These are phyloP conservation scores for Troides aeacus DNA, from an alignment of 2,888 invertebrate species.

Conservation along the genomic window DNA sequence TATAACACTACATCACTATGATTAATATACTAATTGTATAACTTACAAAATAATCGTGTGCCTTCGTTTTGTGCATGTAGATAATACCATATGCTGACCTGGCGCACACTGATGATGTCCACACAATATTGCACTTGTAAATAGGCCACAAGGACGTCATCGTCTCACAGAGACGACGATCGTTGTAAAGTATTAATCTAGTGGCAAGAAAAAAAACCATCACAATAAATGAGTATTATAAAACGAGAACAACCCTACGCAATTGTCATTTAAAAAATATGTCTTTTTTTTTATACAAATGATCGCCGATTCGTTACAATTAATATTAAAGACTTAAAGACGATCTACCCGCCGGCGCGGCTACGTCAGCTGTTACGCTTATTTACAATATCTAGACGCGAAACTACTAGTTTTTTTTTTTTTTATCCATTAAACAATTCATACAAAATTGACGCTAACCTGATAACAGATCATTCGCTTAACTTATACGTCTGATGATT, in stretches of 20 bases:
- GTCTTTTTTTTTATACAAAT: conserved; percentile 23
- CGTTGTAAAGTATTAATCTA: conserved; percentile 13
- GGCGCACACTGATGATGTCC: too few relatives aligned
- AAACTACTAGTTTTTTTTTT: conserved; percentile 4
- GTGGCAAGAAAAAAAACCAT: conserved; percentile 27
- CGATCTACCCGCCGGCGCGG: too few relatives aligned
- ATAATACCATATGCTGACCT: conserved; percentile 1
- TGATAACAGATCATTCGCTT: too few relatives aligned
- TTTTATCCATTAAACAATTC: conserved; percentile 1
- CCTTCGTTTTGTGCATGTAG: conserved; percentile 18
- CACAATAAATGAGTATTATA: conserved; percentile 27
- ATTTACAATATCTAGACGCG: conserved; percentile 27
- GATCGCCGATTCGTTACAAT: too few relatives aligned
- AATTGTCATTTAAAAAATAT: conserved; percentile 19
- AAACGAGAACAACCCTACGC: neutral
- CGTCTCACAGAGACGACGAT: neutral
- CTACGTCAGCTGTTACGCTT: neutral
- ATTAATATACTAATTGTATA: conserved; percentile 26
- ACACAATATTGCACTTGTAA: conserved; percentile 26
- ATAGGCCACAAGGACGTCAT: conserved; percentile 22
- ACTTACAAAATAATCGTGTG: conserved; percentile 15
- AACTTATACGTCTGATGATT: too few relatives aligned
- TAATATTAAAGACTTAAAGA: too few relatives aligned
- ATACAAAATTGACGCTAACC: conserved; percentile 23
- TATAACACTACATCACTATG: conserved; percentile 20